Evolutionary conservation across 2,797 vertebrate species (phyloP).

Genomic region (Pangasius mekongensis): DNA sequence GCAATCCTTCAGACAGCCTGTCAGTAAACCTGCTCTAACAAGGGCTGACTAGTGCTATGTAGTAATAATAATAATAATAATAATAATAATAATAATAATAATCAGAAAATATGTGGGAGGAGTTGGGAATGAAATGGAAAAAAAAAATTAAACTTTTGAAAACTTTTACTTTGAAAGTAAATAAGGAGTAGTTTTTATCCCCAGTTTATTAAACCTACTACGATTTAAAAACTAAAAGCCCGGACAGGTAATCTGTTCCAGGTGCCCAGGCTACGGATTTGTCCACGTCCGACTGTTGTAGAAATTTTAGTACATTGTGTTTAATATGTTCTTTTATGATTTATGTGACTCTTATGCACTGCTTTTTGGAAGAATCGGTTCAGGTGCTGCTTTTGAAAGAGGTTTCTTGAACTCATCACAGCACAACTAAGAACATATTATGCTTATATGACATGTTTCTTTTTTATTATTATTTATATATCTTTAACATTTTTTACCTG

Average conservation of each 20-base stretch:
- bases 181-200: not conserved
- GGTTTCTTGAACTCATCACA: not conserved
- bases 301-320: not conserved
- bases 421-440: not conserved
- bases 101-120: not conserved
- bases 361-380: not conserved
- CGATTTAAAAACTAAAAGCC: not conserved
- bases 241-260: not conserved
- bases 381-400: not conserved
- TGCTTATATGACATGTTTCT: not conserved
- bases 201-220: not conserved
- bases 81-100: not conserved
- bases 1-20: not conserved
- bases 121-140: not conserved
- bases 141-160: too few relatives aligned
- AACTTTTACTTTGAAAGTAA: not conserved
- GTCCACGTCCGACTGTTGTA: not conserved
- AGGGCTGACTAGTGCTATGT: not conserved
- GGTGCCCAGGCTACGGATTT: not conserved
- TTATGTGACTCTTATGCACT: not conserved
- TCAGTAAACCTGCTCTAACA: not conserved
- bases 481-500: conserved; percentile 72
- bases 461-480: not conserved
- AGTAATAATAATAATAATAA: not conserved
- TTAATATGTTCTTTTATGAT: not conserved